Base-by-base conservation (phyloP, 2,113 vertebrate genomes). In the Tretioscincus oriximinensis region DNA sequence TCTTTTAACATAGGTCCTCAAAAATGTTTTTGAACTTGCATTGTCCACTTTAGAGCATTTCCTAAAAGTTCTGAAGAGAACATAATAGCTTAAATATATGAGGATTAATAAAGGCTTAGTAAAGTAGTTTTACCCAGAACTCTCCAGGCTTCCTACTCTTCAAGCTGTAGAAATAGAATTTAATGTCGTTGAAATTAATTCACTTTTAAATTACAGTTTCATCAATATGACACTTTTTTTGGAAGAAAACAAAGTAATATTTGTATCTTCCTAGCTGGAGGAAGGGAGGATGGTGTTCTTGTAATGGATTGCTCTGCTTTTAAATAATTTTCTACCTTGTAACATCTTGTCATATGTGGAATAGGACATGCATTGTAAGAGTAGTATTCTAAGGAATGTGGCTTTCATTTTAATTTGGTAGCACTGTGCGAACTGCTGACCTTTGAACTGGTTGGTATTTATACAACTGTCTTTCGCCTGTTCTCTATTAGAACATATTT, bases 401-500 rank as follows among this genome's bases (percentile, higher is more conserved):
- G 54, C 22, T 58, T 45, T 21, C 72, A 63, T 16, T 84, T 83
- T 45, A 22, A 1, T 26, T 28, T 86, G 26, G 68, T 65, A 49
- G 1, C 22, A 45, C 5, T 18, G 2, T 45, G n/a, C 45, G 45
- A 18, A 65, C 58, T 28, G 4, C 63, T 80, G 51, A 76, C 51
- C 80, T 76, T 83, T 81, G 49, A 70, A 54, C n/a, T 70, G 81
- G 77, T 28, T 76, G 65, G 54, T 29, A 35, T 71, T 72, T 81
- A 24, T 68, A 73, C 82, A 67, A 69, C 84, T 79, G 8, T 83
- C 69, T 84, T 78, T 81, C 70, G 81, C 60, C 54, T 70, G 26
- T 58, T 87, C 72, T 83, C 61, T 58, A 20, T 63, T 73, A 81
- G 63, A 65, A 31, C 84, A 73, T 83, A 54, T 66, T 82, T 31